Conservation (phyloP, 1,140 invertebrate genomes). For the Lepeophtheirus salmonis region DNA sequence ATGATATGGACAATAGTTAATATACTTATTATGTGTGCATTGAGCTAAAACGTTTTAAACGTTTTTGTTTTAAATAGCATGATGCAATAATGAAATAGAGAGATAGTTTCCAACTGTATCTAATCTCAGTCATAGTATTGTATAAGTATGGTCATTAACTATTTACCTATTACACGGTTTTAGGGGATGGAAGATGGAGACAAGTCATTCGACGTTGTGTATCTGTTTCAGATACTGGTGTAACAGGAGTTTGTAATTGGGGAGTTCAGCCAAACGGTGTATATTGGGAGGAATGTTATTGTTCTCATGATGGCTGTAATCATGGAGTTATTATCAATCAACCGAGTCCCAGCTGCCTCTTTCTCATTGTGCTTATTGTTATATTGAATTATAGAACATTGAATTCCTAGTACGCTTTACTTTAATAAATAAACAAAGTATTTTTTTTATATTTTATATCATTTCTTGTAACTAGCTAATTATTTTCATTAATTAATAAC, state of each 20-base stretch:
- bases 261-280: conserved; percentile 75
- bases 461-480: no score
- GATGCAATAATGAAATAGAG: background rate
- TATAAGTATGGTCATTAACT: background rate
- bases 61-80: background rate
- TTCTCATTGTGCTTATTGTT: no score
- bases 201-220: conserved; percentile 74
- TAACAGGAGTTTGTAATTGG: conserved; percentile 81
- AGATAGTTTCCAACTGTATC: background rate
- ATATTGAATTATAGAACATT: no score
- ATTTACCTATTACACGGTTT: conserved; percentile 23
- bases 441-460: no score
- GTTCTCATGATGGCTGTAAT: conserved; percentile 69
- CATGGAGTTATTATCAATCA: conserved; percentile 22
- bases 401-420: no score
- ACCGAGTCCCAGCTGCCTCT: no score
- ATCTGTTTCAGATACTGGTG: conserved; percentile 67
- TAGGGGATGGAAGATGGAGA: conserved; percentile 78
- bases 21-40: conserved; percentile 3
- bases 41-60: background rate
- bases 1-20: conserved; percentile 2
- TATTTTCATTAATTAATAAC: no score
- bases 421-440: no score
- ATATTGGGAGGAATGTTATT: conserved; percentile 88
- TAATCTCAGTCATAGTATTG: background rate